Conservation (phyloP, 1,140 invertebrate species). For the Bursaphelenchus mucronatus region DNA sequence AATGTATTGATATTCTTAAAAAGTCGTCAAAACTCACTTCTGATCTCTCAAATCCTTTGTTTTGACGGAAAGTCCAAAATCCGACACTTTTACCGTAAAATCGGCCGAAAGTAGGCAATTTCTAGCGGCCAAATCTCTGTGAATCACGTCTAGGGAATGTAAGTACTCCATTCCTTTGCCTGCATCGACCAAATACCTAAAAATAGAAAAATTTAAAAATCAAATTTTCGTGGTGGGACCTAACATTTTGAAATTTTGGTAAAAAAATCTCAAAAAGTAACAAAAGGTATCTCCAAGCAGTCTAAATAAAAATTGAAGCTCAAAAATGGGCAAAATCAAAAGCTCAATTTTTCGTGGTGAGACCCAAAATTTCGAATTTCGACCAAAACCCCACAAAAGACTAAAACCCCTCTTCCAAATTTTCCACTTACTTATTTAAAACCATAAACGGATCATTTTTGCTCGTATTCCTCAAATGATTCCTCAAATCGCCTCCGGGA, state of each 20-base stretch:
- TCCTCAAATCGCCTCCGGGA: background rate
- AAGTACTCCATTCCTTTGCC: constrained; percentile 2
- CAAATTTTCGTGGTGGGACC: too few relatives aligned
- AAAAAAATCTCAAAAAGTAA: too few relatives aligned
- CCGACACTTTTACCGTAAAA: constrained; percentile 31
- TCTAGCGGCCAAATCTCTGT: constrained; percentile 30
- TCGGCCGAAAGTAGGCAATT: constrained; percentile 27
- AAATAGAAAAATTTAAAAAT: too few relatives aligned
- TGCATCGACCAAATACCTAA: constrained; percentile 67
- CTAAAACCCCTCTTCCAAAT: background rate
- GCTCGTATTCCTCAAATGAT: constrained; percentile 7
- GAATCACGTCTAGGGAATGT: constrained; percentile 13
- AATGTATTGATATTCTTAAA: too few relatives aligned
- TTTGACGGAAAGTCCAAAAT: constrained; percentile 34
- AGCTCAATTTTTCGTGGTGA: too few relatives aligned
- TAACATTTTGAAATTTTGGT: too few relatives aligned
- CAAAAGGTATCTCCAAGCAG: too few relatives aligned
- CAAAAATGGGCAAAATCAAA: too few relatives aligned
- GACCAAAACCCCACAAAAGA: constrained; percentile 66
- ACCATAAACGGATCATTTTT: background rate
- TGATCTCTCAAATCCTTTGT: constrained; percentile 9
- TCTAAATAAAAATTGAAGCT: too few relatives aligned
- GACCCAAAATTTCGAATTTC: too few relatives aligned
- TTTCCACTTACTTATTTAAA: background rate
- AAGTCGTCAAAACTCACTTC: constrained; percentile 9